These are phyloP conservation scores for Microcebus ravelobensis DNA, from an alignment of 2,113 vertebrate species.

Conservation along the genomic window DNA sequence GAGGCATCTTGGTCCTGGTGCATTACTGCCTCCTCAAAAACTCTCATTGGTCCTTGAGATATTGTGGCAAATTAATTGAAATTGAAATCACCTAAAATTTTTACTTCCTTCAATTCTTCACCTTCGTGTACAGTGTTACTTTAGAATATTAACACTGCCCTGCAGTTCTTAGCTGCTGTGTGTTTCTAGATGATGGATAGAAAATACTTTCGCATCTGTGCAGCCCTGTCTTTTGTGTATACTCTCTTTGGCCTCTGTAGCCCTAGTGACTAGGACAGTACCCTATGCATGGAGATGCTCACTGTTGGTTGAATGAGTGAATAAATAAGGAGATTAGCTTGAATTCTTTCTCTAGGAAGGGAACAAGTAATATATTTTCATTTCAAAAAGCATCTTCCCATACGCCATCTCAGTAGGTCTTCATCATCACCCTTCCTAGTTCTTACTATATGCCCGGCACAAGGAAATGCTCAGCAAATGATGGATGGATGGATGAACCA, in stretches of 20 bases:
- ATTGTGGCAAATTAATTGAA: constrained; percentile 58
- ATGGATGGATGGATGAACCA: background rate
- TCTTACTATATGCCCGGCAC: background rate
- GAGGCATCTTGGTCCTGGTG: background rate
- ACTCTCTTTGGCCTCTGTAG: background rate
- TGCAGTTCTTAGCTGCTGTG: background rate
- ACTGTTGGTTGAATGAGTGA: background rate
- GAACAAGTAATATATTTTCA: background rate
- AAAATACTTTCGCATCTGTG: background rate
- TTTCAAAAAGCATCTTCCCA: constrained; percentile 17
- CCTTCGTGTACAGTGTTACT: constrained; percentile 56
- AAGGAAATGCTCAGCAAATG: constrained; percentile 30
- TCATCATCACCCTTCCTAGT: background rate
- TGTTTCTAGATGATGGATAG: constrained; percentile 7
- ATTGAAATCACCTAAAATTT: constrained; percentile 54
- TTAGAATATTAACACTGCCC: constrained; percentile 63
- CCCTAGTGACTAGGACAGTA: background rate
- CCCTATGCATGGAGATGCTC: background rate
- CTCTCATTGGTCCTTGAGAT: constrained; percentile 9
- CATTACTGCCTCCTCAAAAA: constrained; percentile 6
- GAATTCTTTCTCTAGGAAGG: constrained; percentile 31
- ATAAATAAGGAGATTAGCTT: constrained; percentile 24
- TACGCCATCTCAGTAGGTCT: background rate
- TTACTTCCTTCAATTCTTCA: constrained; percentile 61
- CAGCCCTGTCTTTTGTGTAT: background rate